These are phyloP conservation scores for Halisarca cf. caerulea DNA, from an alignment of 37 sponge, comb jelly and placozoan species.

Conservation along the genomic window DNA sequence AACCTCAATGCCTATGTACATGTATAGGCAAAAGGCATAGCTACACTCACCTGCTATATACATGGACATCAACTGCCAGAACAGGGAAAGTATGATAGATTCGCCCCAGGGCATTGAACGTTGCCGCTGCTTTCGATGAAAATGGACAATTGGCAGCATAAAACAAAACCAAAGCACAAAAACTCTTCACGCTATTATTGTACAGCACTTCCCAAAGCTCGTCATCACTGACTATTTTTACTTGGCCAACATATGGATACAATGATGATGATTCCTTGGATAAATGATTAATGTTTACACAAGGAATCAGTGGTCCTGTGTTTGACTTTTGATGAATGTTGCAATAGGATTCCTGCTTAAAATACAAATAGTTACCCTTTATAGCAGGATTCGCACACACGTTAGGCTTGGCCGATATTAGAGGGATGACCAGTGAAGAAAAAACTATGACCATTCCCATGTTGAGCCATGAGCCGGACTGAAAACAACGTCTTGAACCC, in stretches of 20 bases:
- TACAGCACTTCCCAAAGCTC: constrained; percentile 51
- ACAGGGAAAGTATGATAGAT: constrained; percentile 48
- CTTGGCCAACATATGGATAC: constrained; percentile 2
- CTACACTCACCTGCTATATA: constrained; percentile 58
- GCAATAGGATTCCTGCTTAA: neutral
- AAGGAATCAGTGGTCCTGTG: neutral
- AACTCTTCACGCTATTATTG: constrained; percentile 3
- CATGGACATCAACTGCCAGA: constrained; percentile 59
- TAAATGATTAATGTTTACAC: neutral
- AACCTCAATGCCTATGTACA: too few species aligned
- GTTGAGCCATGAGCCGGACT: too few species aligned
- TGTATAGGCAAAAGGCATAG: too few species aligned
- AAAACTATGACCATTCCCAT: too few species aligned
- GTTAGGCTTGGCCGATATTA: neutral
- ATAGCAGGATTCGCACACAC: neutral
- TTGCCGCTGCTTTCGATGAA: constrained; percentile 53
- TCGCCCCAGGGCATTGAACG: constrained; percentile 67
- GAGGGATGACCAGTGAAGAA: too few species aligned
- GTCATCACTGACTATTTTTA: constrained; percentile 32
- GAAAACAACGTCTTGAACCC: too few species aligned
- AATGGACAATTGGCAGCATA: constrained; percentile 69
- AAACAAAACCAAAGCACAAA: constrained; percentile 76
- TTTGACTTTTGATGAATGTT: neutral
- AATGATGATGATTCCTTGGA: neutral
- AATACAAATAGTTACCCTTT: neutral